A percentile compares a stretch with the other conserved stretches of the same genome.
phyloP scores from a whole-genome alignment of 2,113 vertebrate species.

The Tragelaphus imberbis region DNA sequence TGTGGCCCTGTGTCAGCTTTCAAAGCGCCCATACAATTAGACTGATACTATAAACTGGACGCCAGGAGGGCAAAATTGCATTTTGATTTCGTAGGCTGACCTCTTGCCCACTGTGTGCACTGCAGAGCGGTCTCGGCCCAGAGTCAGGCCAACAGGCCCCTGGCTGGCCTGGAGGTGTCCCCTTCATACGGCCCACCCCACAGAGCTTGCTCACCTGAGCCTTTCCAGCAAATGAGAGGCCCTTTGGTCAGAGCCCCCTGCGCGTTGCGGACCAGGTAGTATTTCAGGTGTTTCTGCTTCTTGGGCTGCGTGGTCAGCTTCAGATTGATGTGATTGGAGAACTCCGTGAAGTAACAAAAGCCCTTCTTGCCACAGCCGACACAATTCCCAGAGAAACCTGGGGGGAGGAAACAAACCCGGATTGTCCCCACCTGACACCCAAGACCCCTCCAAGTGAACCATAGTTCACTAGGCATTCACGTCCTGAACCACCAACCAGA shows the following conservation, averaged over 20 bases:
- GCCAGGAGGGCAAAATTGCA: fast-evolving
- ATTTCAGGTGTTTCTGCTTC: constrained; percentile 99
- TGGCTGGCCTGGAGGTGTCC: fast-evolving
- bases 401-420: constrained; percentile 30
- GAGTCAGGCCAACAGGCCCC: fast-evolving
- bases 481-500: neutral
- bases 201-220: constrained; percentile 82
- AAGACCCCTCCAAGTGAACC: too few species aligned
- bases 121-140: fast-evolving
- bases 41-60: neutral
- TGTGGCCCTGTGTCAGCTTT: neutral
- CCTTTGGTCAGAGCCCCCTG: constrained; percentile 92
- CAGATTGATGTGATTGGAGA: constrained; percentile 97
- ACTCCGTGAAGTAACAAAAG: constrained; percentile 98
- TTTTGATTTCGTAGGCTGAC: neutral
- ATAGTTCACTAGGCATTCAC: fast-evolving
- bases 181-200: neutral
- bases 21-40: fast-evolving
- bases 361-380: constrained; percentile 97
- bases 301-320: constrained; percentile 96
- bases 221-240: constrained; percentile 93
- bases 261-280: constrained; percentile 89
- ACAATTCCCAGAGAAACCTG: constrained; percentile 97
- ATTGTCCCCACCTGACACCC: neutral
- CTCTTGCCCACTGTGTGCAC: neutral